Evolutionary conservation across 2,113 vertebrate genomes (phyloP), one percentile per base, ranked within the genome.

Genomic region (Indicator maculatus): DNA sequence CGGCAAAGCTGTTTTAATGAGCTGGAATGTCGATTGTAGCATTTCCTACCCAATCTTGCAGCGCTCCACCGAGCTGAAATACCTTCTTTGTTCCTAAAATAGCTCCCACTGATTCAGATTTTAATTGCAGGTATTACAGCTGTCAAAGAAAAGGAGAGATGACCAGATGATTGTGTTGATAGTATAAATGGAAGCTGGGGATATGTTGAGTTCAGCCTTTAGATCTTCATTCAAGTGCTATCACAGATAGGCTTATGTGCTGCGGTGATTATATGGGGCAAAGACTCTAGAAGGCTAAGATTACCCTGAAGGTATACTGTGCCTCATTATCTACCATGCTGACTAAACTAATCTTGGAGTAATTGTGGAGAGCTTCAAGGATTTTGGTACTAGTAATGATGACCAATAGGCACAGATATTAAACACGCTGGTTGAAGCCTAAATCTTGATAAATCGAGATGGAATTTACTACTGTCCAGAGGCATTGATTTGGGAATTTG

Each of bases 121-220:
- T 96, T 95, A 96, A 96, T 95, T 96, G 95, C 89, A 96, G 84
- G 86, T 96, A 96, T 93, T 95, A 93, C 78, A 91, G 72, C 93
- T 95, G 93, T 95, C 87, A 93, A 85, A 89, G 60, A 78, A 87
- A 53, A 59, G 28, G 59, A 96, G 79, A 89, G 64, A 65, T 95
- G 93, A 89, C 94, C 82, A 1, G 82, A 89, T 88, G 82, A 95
- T 88, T 92, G 38, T 83, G 55, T 83, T 96, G 72, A 74, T 90
- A 67, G 41, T 81, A 33, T 86, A 94, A 94, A 91, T 88, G 69
- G 52, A 77, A 74, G 45, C 82, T 83, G 60, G 56, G 86, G 41
- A 74, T 88, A 39, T 56, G 52, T 56, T 0, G 9, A 76, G 16
- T 59, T 92, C 60, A 93, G 67, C 64, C 60, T 93, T 91, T 88